Evolutionary conservation across 2,113 vertebrate species (phyloP), one percentile per base, ranked within the genome.

Genomic region (Orthonyx spaldingii): DNA sequence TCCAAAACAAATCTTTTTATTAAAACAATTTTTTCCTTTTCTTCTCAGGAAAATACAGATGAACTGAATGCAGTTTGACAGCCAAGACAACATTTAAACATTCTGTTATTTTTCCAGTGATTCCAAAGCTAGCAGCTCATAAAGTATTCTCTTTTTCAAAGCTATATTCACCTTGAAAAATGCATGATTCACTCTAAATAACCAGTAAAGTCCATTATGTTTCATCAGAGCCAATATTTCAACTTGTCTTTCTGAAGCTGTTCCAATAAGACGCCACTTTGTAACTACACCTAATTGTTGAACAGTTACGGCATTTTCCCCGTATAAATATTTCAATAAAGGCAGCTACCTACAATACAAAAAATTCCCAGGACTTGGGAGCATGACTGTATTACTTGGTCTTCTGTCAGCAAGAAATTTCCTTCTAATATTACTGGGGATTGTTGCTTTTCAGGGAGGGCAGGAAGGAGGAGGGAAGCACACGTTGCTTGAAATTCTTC

Each of bases 401-500:
- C 26, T 81, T 76, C 50, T 47, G 7, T 57, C 19, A 70, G 19
- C 16, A 87, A 81, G 42, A 23, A 89, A 50, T 23, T 9, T 4
- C 2, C 4, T 28, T 65, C 37, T 55, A 49, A 24, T 60, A 49
- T 53, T 74, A 37, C 5, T n/a, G 39, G 15, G 11, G 8, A 24
- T 69, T n/a, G 8, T 57, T 44, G 1, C 16, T 32, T 35, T 72
- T 35, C 8, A 3, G 1, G 1, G n/a, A n/a, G 1, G 11, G 7
- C 19, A 74, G 32, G 27, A 77, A 64, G 8, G 16, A 66, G 19
- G 35, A 83, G 3, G 10, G 13, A 61, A 65, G 4, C 4, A 32
- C 0, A 0, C 56, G 37, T 26, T 74, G 13, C 49, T 42, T 42
- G 41, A n/a, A 33, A 59, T 77, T 27, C 50, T 61, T 22, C 3